Evolutionary conservation across 2,888 invertebrate genomes (phyloP), one percentile per base, ranked within the genome.

Genomic region (Pseudococcus longispinus): DNA sequence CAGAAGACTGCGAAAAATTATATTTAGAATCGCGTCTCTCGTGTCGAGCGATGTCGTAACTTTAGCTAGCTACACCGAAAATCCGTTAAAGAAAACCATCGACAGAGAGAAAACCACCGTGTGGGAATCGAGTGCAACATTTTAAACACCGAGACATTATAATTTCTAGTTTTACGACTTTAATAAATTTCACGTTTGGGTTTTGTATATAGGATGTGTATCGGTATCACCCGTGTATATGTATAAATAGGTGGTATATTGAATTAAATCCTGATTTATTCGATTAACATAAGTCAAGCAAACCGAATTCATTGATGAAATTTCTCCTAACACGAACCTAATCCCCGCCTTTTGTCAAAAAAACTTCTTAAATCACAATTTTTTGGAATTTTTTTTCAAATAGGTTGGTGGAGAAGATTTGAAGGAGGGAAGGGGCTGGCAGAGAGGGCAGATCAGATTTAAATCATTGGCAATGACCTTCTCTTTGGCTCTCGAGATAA

Each of bases 81-180:
- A 26, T 32, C 26, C 74, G 74, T 37, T 37, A 37, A n/a, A 32
- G 29, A 74, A 37, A 74, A 26, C 29, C 70, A 18, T 70, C 29
- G 70, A 70, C 20, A 26, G 23, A 26, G 70, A 70, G 26, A 70
- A 9, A 11, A 29, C 37, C 11, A 26, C 18, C 18, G 15, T n/a
- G 74, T 74, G 32, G 74, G 32, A 70, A 29, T 74, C 51, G 74
- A 32, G 32, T n/a, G 29, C 32, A 32, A 74, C 18, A 74, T 32
- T 26, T 74, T 74, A 74, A 26, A 15, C 18, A 51, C n/a, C 51
- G 51, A 18, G 51, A 51, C n/a, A n/a, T 51, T 51, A n/a, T 74
- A 32, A 74, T 74, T 32, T 74, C 74, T 74, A 74, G 74, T 74
- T 74, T 74, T 32, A 32, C 74, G 74, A 74, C 70, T 26, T 70